Conservation (phyloP, 2,888 invertebrate species). For the Eugnorisma glareosa region DNA sequence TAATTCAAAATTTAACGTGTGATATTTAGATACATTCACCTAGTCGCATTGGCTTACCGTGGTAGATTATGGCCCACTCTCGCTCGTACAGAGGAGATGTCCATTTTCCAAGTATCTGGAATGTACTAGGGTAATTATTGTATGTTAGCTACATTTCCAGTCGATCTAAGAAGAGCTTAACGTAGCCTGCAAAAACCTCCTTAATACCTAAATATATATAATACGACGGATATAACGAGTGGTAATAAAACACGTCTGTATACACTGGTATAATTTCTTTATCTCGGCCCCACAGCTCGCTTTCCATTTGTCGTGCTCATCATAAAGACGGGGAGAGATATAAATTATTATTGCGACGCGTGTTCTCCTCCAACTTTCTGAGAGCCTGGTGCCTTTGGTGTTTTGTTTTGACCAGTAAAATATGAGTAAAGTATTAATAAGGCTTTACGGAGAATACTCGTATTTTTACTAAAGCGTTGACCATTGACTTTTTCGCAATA, state of each 20-base stretch:
- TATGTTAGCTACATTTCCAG: neutral
- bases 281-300: constrained; percentile 82
- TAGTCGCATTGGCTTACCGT: neutral
- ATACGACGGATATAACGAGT: constrained; percentile 50
- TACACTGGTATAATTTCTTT: constrained; percentile 85
- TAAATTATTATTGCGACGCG: constrained; percentile 80
- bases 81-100: neutral
- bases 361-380: constrained; percentile 65
- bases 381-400: constrained; percentile 40
- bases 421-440: constrained; percentile 16
- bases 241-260: constrained; percentile 64
- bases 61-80: neutral
- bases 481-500: neutral
- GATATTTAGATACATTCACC: neutral
- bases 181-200: constrained; percentile 17
- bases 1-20: neutral
- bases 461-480: neutral
- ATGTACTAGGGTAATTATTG: neutral
- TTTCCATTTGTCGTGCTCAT: constrained; percentile 84
- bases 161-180: constrained; percentile 29
- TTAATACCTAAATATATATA: constrained; percentile 41
- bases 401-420: constrained; percentile 58
- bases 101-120: neutral
- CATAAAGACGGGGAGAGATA: constrained; percentile 80
- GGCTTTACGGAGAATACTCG: neutral